phyloP scores from a whole-genome alignment of 1,140 invertebrate species.

The Drosophila mayri region DNA sequence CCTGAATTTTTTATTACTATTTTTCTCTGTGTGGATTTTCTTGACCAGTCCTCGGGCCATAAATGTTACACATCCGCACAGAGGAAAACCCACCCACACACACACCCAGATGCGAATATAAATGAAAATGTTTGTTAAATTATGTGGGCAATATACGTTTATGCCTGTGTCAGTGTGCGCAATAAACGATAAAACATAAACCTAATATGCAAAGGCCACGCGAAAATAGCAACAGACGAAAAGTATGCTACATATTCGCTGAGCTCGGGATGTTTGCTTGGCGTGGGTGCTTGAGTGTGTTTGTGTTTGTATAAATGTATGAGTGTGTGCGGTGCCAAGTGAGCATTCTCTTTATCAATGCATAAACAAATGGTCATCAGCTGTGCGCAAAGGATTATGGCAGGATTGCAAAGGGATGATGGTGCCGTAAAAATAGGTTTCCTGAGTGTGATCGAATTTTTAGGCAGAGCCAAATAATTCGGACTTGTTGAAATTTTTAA shows the following conservation, averaged over 20 bases:
- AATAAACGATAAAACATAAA: constrained; percentile 74
- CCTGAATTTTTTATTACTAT: rapidly evolving
- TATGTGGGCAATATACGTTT: constrained; percentile 70
- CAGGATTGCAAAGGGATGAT: constrained; percentile 2
- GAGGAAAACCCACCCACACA: constrained; percentile 16
- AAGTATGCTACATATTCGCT: constrained; percentile 46
- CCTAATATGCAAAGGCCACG: constrained; percentile 70
- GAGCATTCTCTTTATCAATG: constrained; percentile 53
- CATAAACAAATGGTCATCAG: constrained; percentile 68
- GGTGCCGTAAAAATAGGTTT: not conserved
- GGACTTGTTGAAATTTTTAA: not conserved
- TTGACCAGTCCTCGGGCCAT: constrained; percentile 49
- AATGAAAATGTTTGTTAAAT: constrained; percentile 75
- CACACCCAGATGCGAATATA: constrained; percentile 32
- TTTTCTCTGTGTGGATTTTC: not conserved
- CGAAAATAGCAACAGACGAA: constrained; percentile 50
- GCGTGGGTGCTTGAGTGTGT: constrained; percentile 7
- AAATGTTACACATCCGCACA: constrained; percentile 53
- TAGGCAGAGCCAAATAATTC: not conserved
- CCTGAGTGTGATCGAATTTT: not conserved
- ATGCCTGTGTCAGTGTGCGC: constrained; percentile 56
- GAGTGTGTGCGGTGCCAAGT: constrained; percentile 1
- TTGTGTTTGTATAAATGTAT: constrained; percentile 1
- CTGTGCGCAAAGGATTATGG: constrained; percentile 40
- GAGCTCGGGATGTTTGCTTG: not conserved